Evolutionary conservation across 2,888 invertebrate genomes (phyloP), one percentile per base, ranked within the genome.

Genomic region (Synergus japonicus): DNA sequence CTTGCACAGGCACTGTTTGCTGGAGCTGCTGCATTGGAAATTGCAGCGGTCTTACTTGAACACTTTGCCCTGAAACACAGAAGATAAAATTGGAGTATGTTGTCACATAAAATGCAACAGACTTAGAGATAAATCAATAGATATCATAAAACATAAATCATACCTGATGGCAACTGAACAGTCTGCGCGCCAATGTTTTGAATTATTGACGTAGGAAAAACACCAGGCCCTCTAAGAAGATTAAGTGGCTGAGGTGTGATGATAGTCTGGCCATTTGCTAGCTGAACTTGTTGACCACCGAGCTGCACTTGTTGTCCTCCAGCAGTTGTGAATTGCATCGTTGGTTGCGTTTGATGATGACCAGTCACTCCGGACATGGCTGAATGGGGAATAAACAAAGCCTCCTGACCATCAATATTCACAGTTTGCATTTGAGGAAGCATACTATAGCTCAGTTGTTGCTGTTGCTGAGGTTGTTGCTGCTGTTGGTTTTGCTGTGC

Each of bases 321-420:
- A 4, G 92, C 89, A 4, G 91, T 88, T 1, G 92, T 77, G 49
- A 92, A 92, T 60, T 92, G 92, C 92, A 92, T 91, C 0, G 92
- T 86, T 0, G 92, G 90, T 81, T 92, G 93, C 2, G 87, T 84
- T 79, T 92, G 92, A 91, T 93, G 90, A 92, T 94, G 90, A 89
- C 93, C 92, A 87, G 89, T 87, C 0, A 89, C 89, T 7, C 73
- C 73, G 1, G 90, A 95, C 85, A 95, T 95, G 41, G 95, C 94
- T 83, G 96, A 95, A 22, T 97, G 96, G 4, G 98, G 98, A 89
- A 98, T 97, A 90, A 98, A 97, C 37, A 98, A 94, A 0, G 97
- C 97, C 89, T 98, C 98, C 90, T 98, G 98, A 0, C 98, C 98
- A 91, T 98, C 98, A 29, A 98, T 96, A 29, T 97, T 97, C 78